These are phyloP conservation scores for Pyrochroa serraticornis DNA, from an alignment of 2,888 invertebrate species.

Conservation along the genomic window DNA sequence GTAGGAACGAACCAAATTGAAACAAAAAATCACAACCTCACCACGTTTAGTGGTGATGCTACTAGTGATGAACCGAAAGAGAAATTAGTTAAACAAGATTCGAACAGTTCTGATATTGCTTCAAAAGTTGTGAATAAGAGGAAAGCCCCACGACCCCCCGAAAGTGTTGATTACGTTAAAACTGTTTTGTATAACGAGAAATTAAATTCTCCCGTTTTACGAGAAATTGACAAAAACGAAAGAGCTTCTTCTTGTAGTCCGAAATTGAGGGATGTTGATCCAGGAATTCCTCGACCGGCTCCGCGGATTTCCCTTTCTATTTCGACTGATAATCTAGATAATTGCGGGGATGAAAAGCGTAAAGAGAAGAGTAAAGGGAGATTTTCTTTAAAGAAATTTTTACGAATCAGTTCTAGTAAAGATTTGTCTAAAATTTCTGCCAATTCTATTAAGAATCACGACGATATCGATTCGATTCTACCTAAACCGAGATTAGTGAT, in stretches of 20 bases:
- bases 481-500: constrained; percentile 71
- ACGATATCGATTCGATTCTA: constrained; percentile 25
- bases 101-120: constrained; percentile 59
- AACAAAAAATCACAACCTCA: constrained; percentile 39
- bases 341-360: constrained; percentile 56
- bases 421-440: constrained; percentile 67
- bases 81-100: constrained; percentile 63
- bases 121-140: constrained; percentile 65
- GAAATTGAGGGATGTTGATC: constrained; percentile 60
- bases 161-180: constrained; percentile 49
- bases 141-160: constrained; percentile 79
- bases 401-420: constrained; percentile 78
- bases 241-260: constrained; percentile 69
- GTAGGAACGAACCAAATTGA: constrained; percentile 24
- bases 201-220: constrained; percentile 53
- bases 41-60: constrained; percentile 42
- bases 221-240: constrained; percentile 78
- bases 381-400: constrained; percentile 82
- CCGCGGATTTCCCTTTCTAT: constrained; percentile 74
- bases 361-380: constrained; percentile 76
- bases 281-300: constrained; percentile 66
- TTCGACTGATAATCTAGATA: constrained; percentile 74
- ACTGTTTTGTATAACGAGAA: constrained; percentile 62
- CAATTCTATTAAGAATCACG: constrained; percentile 51
- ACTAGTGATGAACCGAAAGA: constrained; percentile 23